Evolutionary conservation across 2,113 vertebrate genomes (phyloP).

Genomic region (Sturnira hondurensis): DNA sequence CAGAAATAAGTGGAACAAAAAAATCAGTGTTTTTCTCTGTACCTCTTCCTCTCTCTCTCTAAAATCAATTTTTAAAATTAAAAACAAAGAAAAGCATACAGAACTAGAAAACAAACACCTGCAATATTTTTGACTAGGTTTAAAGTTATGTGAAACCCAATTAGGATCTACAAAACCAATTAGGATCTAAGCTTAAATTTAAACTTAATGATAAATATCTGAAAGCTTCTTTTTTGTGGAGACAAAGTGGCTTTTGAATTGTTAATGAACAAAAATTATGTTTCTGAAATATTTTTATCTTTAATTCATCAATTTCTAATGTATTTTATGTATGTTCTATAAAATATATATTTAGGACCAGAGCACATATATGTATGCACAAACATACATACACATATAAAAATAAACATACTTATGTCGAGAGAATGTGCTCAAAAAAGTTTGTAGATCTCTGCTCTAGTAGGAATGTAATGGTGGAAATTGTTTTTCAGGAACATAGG

Average conservation of each 20-base stretch:
- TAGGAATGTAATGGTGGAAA: neutral
- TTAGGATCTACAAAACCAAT: neutral
- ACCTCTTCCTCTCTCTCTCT: too few relatives aligned
- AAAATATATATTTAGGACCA: neutral
- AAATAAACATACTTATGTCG: neutral
- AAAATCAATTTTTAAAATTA: too few relatives aligned
- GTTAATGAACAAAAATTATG: slow-evolving; percentile 1
- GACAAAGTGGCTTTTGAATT: neutral
- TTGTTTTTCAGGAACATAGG: neutral
- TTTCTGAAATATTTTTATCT: neutral
- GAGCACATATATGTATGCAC: neutral
- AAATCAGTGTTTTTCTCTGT: too few relatives aligned
- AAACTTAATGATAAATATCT: neutral
- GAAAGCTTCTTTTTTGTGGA: neutral
- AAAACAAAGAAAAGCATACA: too few relatives aligned
- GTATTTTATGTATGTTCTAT: neutral
- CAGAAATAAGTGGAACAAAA: too few relatives aligned
- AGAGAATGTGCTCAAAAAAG: neutral
- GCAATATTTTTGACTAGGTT: neutral
- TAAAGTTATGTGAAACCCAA: neutral
- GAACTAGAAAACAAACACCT: neutral
- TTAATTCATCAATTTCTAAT: neutral
- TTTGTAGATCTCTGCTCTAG: neutral
- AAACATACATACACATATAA: neutral
- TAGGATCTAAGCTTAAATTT: neutral